Conservation (phyloP, 2,888 invertebrate species). For the Nephrotoma flavescens region DNA sequence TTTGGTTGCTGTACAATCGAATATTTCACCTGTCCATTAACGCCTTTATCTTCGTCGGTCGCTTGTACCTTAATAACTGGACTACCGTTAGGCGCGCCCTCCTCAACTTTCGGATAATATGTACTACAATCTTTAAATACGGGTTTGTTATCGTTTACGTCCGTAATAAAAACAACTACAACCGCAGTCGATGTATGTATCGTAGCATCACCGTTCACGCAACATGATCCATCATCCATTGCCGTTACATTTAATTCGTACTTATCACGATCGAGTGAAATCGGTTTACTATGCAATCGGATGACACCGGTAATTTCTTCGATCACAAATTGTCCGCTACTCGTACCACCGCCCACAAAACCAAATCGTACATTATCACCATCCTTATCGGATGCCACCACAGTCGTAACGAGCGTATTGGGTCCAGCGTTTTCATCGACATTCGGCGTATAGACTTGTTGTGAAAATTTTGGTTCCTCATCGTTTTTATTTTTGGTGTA, state of each 20-base stretch:
- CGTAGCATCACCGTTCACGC: constrained; percentile 72
- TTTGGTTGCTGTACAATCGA: constrained; percentile 94
- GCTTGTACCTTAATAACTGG: constrained; percentile 89
- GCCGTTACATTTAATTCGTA: constrained; percentile 95
- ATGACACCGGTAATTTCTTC: constrained; percentile 93
- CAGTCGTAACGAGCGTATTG: constrained; percentile 88
- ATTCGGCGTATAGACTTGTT: constrained; percentile 91
- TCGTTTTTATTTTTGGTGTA: constrained; percentile 98
- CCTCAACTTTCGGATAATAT: constrained; percentile 87
- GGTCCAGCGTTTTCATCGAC: constrained; percentile 93
- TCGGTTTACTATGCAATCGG: constrained; percentile 72
- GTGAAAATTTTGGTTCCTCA: constrained; percentile 92
- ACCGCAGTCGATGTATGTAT: constrained; percentile 89
- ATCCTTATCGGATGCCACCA: constrained; percentile 94
- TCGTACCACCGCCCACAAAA: constrained; percentile 78
- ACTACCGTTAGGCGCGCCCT: constrained; percentile 86
- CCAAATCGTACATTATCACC: constrained; percentile 91
- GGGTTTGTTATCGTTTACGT: constrained; percentile 94
- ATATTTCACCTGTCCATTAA: constrained; percentile 82
- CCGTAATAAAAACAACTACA: constrained; percentile 91
- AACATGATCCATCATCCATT: constrained; percentile 94
- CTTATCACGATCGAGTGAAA: constrained; percentile 79
- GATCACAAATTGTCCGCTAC: constrained; percentile 85
- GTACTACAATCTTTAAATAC: constrained; percentile 87
- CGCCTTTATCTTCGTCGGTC: constrained; percentile 91